A percentile compares a stretch with the other conserved stretches of the same genome.
Conservation (phyloP, 2,113 vertebrate genomes). For the Gobio gobio region DNA sequence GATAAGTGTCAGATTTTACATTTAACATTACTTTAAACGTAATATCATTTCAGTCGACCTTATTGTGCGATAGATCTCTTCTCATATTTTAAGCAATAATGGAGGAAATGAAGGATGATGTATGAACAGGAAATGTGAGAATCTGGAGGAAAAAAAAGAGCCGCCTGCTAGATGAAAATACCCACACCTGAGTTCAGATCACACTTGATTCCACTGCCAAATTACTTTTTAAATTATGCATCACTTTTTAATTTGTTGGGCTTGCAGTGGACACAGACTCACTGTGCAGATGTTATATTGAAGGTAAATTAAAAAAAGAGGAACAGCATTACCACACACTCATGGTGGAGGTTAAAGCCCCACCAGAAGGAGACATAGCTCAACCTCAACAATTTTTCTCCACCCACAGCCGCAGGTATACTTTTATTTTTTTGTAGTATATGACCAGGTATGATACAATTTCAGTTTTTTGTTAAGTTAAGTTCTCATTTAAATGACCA, state of each 20-base stretch:
- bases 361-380: conserved; percentile 50
- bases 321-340: conserved; percentile 43
- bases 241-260: conserved; percentile 76
- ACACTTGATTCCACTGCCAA: conserved; percentile 66
- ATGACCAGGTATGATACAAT: neutral
- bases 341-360: conserved; percentile 54
- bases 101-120: conserved; percentile 4
- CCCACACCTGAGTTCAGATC: conserved; percentile 59
- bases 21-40: conserved; percentile 41
- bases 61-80: conserved; percentile 12
- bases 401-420: neutral
- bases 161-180: conserved; percentile 48
- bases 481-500: neutral
- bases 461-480: neutral
- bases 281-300: conserved; percentile 63
- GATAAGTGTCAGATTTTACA: conserved; percentile 58
- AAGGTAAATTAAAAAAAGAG: conserved; percentile 64
- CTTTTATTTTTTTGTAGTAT: neutral
- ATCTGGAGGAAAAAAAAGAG: conserved; percentile 42
- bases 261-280: conserved; percentile 60
- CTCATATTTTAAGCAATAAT: conserved; percentile 37
- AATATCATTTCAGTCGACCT: conserved; percentile 12
- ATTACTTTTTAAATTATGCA: conserved; percentile 78
- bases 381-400: neutral
- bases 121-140: conserved; percentile 42